Evolutionary conservation across 2,888 invertebrate species (phyloP), one percentile per base, ranked within the genome.

Genomic region (Salpingus planirostris): DNA sequence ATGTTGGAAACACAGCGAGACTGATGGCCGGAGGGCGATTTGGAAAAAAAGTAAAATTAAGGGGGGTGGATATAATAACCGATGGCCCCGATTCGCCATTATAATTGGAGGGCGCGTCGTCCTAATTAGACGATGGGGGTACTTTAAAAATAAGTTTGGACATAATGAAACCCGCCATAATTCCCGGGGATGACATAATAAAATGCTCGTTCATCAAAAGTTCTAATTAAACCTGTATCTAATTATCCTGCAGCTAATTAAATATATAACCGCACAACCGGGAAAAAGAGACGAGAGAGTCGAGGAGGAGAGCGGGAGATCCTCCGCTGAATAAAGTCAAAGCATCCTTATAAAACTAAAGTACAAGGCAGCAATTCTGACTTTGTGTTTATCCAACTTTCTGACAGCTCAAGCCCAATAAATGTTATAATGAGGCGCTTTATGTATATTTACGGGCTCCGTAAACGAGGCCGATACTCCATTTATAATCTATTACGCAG

Each of bases 141-240:
- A 49, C 46, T 49, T 46, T 42, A 44, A 47, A 50, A 50, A 49
- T 47, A 47, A 47, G 46, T 49, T 46, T 37, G 42, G 45, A 44
- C 44, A 46, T 45, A 49, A 51, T 46, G 49, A 49, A 49, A 47
- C 43, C 48, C 40, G 33, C 31, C 40, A 43, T 47, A 47, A 49
- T 46, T 50, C 44, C 43, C 10, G 27, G 40, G 40, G 44, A 46
- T 44, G 48, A 49, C 52, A 51, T 50, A 50, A 50, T 47, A 52
- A 54, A 54, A 53, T 46, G 53, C 50, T 49, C 49, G 60, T 60
- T 65, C 66, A 63, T 65, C 63, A 66, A 49, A 67, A 68, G 61
- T 60, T 57, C 57, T 62, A 62, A 62, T 62, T 62, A 62, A 59
- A 58, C 56, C 57, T 59, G 59, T 57, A 60, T 60, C 57, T 60